These are phyloP conservation scores for Endomychus coccineus DNA, from an alignment of 2,888 invertebrate species.

Conservation along the genomic window DNA sequence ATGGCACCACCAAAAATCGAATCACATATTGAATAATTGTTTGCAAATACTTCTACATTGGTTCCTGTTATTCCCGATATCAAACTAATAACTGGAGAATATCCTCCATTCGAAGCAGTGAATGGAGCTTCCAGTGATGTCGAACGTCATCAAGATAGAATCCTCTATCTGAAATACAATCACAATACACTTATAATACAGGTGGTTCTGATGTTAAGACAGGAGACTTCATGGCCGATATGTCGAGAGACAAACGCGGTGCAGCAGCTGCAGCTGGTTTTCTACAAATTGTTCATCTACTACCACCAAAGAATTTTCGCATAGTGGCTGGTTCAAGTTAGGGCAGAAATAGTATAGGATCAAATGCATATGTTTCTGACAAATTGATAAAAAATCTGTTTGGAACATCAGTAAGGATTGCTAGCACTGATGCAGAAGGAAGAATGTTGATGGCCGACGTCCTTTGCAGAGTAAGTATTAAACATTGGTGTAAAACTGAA, in stretches of 20 bases:
- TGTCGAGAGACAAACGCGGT: conserved; percentile 93
- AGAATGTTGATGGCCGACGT: conserved; percentile 89
- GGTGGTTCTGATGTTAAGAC: conserved; percentile 82
- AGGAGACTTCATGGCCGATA: conserved; percentile 74
- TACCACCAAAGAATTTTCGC: conserved; percentile 64
- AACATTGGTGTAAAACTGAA: no score
- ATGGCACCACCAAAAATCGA: conserved; percentile 79
- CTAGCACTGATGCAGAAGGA: conserved; percentile 95
- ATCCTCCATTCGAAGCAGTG: conserved; percentile 76
- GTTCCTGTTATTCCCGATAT: conserved; percentile 57
- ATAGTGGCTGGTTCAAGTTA: conserved; percentile 78
- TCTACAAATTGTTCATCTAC: conserved; percentile 61
- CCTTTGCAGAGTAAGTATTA: conserved; percentile 61
- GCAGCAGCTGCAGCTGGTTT: conserved; percentile 90
- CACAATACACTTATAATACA: conserved; percentile 66
- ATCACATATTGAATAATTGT: conserved; percentile 61
- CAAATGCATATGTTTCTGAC: conserved; percentile 81
- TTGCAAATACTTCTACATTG: conserved; percentile 56
- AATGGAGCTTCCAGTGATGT: conserved; percentile 69
- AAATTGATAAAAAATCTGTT: conserved; percentile 80
- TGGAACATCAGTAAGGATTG: conserved; percentile 76
- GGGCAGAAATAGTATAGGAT: conserved; percentile 86
- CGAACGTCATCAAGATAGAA: conserved; percentile 61
- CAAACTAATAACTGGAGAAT: conserved; percentile 57
- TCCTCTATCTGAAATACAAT: conserved; percentile 78